Conservation (phyloP, 37 sponge, comb jelly and placozoan species). For the Corticium candelabrum region DNA sequence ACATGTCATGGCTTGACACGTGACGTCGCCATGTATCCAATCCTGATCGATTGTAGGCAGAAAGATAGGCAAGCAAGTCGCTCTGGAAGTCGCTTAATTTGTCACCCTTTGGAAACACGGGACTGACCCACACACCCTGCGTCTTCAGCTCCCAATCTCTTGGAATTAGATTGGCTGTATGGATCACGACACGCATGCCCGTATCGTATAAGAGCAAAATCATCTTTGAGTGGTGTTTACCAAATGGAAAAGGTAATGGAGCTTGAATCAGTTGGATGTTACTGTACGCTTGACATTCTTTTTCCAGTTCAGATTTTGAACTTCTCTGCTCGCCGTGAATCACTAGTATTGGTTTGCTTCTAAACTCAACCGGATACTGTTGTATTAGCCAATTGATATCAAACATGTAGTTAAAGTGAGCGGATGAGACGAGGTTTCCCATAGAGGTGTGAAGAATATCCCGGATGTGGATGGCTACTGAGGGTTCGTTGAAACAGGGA, state of each 20-base stretch:
- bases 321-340: slow-evolving; percentile 53
- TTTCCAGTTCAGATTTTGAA: slow-evolving; percentile 11
- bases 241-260: slow-evolving; percentile 14
- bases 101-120: slow-evolving; percentile 38
- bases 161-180: slow-evolving; percentile 84
- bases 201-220: slow-evolving; percentile 60
- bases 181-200: slow-evolving; percentile 80
- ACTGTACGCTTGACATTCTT: slow-evolving; percentile 23
- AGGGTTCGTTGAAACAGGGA: slow-evolving; percentile 18
- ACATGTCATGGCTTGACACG: slow-evolving; percentile 47
- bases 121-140: slow-evolving; percentile 89
- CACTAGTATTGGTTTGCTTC: slow-evolving; percentile 37
- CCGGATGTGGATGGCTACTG: slow-evolving; percentile 41
- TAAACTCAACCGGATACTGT: slow-evolving; percentile 51
- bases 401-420: slow-evolving; percentile 86
- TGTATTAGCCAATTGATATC: slow-evolving; percentile 81
- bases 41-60: slow-evolving; percentile 23
- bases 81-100: slow-evolving; percentile 1
- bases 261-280: slow-evolving; percentile 63
- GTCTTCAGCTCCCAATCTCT: slow-evolving; percentile 83
- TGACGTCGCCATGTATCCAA: slow-evolving; percentile 46
- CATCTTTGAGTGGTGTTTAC: slow-evolving; percentile 74
- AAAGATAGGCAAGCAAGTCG: slow-evolving; percentile 49
- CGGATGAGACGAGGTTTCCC: slow-evolving; percentile 58
- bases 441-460: slow-evolving; percentile 35